A percentile compares a stretch with the other conserved stretches of the same genome.
Conservation (phyloP, 2,797 vertebrate species). For the Fringilla coelebs region DNA sequence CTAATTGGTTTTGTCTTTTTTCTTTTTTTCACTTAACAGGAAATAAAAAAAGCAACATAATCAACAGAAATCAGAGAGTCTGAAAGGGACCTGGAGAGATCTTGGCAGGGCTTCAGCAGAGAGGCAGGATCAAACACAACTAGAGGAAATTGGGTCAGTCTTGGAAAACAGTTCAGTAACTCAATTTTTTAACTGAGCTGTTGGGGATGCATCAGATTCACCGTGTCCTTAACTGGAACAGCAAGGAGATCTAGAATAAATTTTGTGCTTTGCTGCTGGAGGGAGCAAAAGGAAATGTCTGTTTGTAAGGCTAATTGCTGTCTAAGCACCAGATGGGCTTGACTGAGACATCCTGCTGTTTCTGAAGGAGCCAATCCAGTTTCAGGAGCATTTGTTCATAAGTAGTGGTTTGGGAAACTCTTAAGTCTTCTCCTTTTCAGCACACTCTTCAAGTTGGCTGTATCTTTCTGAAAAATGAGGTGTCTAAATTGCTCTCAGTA, state of each 20-base stretch:
- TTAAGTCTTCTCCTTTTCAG: not conserved
- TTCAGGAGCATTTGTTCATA: not conserved
- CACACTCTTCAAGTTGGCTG: not conserved
- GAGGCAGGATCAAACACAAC: not conserved
- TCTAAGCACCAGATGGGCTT: not conserved
- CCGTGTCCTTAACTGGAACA: not conserved
- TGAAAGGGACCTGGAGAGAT: not conserved
- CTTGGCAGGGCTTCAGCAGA: not conserved
- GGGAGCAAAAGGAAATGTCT: not conserved
- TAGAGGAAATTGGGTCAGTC: not conserved
- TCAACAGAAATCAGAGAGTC: not conserved
- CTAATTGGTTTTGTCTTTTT: not conserved
- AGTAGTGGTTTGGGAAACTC: not conserved
- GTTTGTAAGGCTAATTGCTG: not conserved
- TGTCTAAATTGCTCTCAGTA: not conserved
- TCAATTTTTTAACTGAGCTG: not conserved
- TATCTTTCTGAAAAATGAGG: not conserved
- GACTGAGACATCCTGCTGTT: not conserved
- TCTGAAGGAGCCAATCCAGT: not conserved
- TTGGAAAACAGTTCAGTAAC: not conserved
- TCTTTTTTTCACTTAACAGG: not conserved
- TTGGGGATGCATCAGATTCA: not conserved
- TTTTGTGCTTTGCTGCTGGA: not conserved
- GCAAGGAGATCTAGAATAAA: not conserved
- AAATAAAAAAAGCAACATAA: not conserved